Conservation (phyloP, 1,140 invertebrate species). For the Drosophila subpulchrella region DNA sequence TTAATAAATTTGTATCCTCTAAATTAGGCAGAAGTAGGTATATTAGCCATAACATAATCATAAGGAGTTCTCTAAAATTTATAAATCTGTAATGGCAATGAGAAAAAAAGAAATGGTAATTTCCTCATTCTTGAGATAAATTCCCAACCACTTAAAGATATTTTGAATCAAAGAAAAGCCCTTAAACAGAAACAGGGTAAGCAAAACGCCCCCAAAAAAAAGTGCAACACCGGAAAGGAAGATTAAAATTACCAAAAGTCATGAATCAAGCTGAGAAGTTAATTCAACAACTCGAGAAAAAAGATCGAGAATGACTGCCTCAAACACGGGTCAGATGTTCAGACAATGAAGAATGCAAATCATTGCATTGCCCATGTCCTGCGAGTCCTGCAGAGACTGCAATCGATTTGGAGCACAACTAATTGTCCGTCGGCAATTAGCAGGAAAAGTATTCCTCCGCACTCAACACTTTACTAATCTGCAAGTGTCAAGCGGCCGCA, state of each 20-base stretch:
- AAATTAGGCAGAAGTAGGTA: too few species aligned
- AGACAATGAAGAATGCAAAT: constrained; percentile 72
- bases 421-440: constrained; percentile 75
- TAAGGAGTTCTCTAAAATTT: too few species aligned
- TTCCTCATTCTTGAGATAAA: too few species aligned
- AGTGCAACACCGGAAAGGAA: constrained; percentile 52
- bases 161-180: constrained; percentile 3
- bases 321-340: constrained; percentile 42
- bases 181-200: constrained; percentile 18
- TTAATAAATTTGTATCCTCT: too few species aligned
- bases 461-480: constrained; percentile 81
- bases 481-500: constrained; percentile 75
- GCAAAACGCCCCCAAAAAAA: constrained; percentile 24
- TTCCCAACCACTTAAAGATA: background rate
- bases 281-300: constrained; percentile 60
- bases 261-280: constrained; percentile 79
- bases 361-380: constrained; percentile 63
- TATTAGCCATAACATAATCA: too few species aligned
- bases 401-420: constrained; percentile 74
- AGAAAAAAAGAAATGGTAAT: background rate
- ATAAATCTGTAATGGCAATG: too few species aligned
- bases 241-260: constrained; percentile 74
- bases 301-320: constrained; percentile 10
- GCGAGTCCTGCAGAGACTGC: constrained; percentile 29
- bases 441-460: constrained; percentile 60